Evolutionary conservation across 2,888 invertebrate genomes (phyloP), one percentile per base, ranked within the genome.

Genomic region (Romanomermis culicivorax): DNA sequence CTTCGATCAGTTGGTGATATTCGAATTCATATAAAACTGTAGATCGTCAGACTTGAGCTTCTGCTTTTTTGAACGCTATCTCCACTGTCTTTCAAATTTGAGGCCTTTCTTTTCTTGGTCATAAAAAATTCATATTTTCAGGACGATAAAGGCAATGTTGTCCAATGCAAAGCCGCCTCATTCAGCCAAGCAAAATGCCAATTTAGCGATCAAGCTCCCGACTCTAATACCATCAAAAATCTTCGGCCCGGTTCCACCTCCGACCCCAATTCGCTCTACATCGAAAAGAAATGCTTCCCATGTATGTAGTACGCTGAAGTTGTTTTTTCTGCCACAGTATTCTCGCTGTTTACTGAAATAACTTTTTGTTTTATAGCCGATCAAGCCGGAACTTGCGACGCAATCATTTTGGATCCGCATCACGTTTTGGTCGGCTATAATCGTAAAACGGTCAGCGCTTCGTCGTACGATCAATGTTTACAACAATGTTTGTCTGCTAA

Each of bases 401-500:
- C 45, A 11, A 45, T 45, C 23, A 11, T 45, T 11, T 7, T 45
- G 11, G 29, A 49, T 27, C 50, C 50, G 11, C 25, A 49, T 7
- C 26, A 49, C 27, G 23, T 49, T 25, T 23, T 49, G 50, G 50
- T 49, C 50, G 50, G 50, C 11, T 29, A 49, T 25, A 49, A 49
- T 23, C 25, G 23, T 14, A 25, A 27, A 29, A 49, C 50, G 11
- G 50, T 49, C 14, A 29, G 27, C 20, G 50, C 50, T 3, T 7
- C 27, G 11, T 27, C 27, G 3, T 49, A 49, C 50, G 50, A 25
- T 11, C 26, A 49, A 27, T 49, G 50, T 20, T 29, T 49, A 14
- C 50, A 49, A 29, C 27, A 7, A 7, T 49, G 50, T 29, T 27
- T 49, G 20, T 7, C 25, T 17, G 7, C 50, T 25, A 7, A 49